Evolutionary conservation across 1,140 invertebrate species (phyloP).

Genomic region (Drosophila parabipectinata): DNA sequence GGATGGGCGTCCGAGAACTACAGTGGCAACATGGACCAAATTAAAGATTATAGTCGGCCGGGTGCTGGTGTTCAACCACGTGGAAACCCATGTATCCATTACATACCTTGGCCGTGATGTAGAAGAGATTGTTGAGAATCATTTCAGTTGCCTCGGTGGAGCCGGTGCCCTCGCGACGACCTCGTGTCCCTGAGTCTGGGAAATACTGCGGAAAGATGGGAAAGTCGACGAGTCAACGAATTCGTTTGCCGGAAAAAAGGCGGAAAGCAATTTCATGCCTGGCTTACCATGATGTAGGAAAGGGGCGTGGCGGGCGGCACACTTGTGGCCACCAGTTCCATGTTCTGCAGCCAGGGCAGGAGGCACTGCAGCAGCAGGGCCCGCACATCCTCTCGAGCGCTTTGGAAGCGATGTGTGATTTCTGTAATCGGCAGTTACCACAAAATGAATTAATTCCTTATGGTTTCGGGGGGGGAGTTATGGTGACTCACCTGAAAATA

Average conservation of each 20-base stretch:
- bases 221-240: slow-evolving; percentile 1
- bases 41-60: slow-evolving; percentile 1
- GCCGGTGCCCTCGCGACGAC: slow-evolving; percentile 95
- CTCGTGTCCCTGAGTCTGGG: slow-evolving; percentile 88
- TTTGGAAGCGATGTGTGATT: slow-evolving; percentile 98
- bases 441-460: too few relatives aligned
- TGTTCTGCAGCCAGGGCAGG: slow-evolving; percentile 98
- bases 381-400: slow-evolving; percentile 94
- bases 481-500: slow-evolving; percentile 94
- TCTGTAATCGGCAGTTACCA: slow-evolving; percentile 86
- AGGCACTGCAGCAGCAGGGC: slow-evolving; percentile 96
- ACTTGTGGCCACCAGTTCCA: slow-evolving; percentile 98
- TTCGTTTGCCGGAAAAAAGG: slow-evolving; percentile 6
- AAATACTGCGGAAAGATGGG: slow-evolving; percentile 87
- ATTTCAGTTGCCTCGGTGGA: slow-evolving; percentile 99
- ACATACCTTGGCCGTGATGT: slow-evolving; percentile 96
- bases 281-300: slow-evolving; percentile 91
- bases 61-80: background rate
- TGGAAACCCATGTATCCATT: slow-evolving; percentile 45
- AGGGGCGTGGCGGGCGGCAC: slow-evolving; percentile 93
- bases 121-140: slow-evolving; percentile 99
- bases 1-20: slow-evolving; percentile 98
- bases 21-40: slow-evolving; percentile 5
- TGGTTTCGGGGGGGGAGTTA: background rate
- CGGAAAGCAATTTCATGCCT: slow-evolving; percentile 14